These are phyloP conservation scores for Cryptocephalus moraei DNA, from an alignment of 2,888 invertebrate genomes.

Conservation along the genomic window DNA sequence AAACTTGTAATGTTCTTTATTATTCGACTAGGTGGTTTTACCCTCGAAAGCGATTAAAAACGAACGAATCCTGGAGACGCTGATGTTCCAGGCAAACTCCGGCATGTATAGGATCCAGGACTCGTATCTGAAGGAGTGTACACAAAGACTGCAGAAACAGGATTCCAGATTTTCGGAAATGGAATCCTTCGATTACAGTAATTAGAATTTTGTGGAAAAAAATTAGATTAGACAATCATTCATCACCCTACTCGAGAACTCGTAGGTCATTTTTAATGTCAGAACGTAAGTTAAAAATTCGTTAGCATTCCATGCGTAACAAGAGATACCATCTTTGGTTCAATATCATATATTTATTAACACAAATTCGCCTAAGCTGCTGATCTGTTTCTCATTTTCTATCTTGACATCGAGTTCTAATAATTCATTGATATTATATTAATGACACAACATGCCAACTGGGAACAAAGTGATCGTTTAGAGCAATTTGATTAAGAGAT, in stretches of 20 bases:
- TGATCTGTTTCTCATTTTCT: no score
- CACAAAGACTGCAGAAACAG: slow-evolving; percentile 77
- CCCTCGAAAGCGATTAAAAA: slow-evolving; percentile 90
- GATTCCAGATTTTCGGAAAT: slow-evolving; percentile 78
- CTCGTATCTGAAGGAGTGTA: slow-evolving; percentile 77
- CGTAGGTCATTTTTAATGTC: background rate
- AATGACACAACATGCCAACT: slow-evolving; percentile 3
- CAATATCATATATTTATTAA: no score
- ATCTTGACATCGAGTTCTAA: no score
- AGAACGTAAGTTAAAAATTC: slow-evolving; percentile 6
- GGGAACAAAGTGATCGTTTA: slow-evolving; percentile 24
- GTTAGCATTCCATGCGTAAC: slow-evolving; percentile 1
- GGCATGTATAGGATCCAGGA: slow-evolving; percentile 90
- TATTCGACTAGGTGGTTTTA: slow-evolving; percentile 58
- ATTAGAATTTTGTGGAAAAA: slow-evolving; percentile 18
- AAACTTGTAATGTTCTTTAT: background rate
- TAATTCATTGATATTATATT: no score
- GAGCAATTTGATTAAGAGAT: slow-evolving; percentile 1
- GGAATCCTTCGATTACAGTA: slow-evolving; percentile 63
- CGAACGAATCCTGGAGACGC: slow-evolving; percentile 81
- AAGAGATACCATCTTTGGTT: no score
- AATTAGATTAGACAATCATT: slow-evolving; percentile 26
- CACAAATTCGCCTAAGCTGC: no score
- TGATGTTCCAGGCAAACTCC: slow-evolving; percentile 87
- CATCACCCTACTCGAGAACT: slow-evolving; percentile 2